Conservation (phyloP, 2,888 invertebrate genomes). For the Iselma pallidipennis region DNA sequence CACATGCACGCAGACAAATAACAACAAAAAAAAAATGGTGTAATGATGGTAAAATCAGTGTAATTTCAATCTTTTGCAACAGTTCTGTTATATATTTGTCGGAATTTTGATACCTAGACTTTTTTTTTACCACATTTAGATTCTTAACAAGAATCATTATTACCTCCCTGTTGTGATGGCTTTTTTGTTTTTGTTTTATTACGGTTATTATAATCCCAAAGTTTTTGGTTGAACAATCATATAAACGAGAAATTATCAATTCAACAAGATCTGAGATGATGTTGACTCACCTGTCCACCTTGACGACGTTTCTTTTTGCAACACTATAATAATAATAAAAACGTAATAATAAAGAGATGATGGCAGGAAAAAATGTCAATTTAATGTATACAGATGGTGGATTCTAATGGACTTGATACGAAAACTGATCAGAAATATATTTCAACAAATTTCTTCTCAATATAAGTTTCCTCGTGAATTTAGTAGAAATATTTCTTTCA, state of each 20-base stretch:
- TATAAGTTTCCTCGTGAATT: no score
- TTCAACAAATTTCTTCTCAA: no score
- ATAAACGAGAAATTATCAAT: not conserved
- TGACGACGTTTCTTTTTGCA: not conserved
- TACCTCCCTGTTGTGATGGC: no score
- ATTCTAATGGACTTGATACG: not conserved
- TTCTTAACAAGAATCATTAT: no score
- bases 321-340: not conserved
- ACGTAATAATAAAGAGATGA: not conserved
- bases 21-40: not conserved
- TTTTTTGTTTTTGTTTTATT: no score
- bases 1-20: not conserved
- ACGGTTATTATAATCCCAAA: no score
- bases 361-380: not conserved
- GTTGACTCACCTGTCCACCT: not conserved
- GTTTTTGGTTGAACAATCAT: not conserved
- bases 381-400: not conserved
- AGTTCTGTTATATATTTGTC: not conserved
- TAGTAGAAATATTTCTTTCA: no score
- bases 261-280: not conserved
- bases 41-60: not conserved
- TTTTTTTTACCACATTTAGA: no score
- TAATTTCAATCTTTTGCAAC: not conserved
- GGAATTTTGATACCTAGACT: no score
- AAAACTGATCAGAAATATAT: no score